These are phyloP conservation scores for Melipona beecheii DNA, from an alignment of 2,888 invertebrate species.

Conservation along the genomic window DNA sequence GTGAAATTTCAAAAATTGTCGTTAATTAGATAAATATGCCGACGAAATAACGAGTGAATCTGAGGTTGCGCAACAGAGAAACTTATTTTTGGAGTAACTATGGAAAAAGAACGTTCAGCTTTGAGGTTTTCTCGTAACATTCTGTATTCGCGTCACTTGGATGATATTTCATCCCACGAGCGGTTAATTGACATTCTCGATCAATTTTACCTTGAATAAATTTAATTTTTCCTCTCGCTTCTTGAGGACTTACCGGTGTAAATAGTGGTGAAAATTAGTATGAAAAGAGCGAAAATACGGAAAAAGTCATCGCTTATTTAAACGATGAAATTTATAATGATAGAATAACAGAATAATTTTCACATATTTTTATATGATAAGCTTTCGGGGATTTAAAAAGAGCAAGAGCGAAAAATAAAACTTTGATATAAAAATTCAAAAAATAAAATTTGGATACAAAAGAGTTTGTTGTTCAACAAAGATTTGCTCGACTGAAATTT, in stretches of 20 bases:
- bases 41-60: too few relatives aligned
- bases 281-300: neutral
- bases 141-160: constrained; percentile 2
- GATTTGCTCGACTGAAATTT: neutral
- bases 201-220: constrained; percentile 47
- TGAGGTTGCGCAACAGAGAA: neutral
- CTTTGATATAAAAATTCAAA: too few relatives aligned
- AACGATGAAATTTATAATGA: neutral
- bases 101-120: neutral
- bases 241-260: neutral
- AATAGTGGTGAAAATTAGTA: neutral
- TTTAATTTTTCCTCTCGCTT: neutral
- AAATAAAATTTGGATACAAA: too few relatives aligned
- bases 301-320: neutral
- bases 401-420: too few relatives aligned
- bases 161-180: constrained; percentile 43
- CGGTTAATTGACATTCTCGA: constrained; percentile 26
- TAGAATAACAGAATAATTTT: neutral
- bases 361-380: too few relatives aligned
- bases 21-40: too few relatives aligned
- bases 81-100: neutral
- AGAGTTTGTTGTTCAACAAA: too few relatives aligned
- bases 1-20: too few relatives aligned
- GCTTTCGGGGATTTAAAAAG: too few relatives aligned
- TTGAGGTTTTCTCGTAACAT: neutral